Evolutionary conservation across 2,888 invertebrate species (phyloP), one percentile per base, ranked within the genome.

Genomic region (Imbricaverruca yamaguchii): DNA sequence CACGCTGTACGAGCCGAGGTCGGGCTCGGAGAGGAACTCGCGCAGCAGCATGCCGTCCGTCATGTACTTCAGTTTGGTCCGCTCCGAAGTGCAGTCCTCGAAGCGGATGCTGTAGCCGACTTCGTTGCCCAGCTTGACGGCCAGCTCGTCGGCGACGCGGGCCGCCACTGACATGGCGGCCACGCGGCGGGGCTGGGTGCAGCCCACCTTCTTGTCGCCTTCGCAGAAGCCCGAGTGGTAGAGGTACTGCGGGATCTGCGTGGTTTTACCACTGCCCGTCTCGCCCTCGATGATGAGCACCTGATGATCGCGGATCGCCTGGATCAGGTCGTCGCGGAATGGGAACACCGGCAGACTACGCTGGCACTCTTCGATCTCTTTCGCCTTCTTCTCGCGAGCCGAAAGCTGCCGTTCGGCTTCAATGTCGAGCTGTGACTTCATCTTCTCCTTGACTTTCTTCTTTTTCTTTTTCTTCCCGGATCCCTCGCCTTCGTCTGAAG

Each of bases 101-200:
- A 99, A 99, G 85, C 99, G 91, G 85, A 99, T 99, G 84, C 90
- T 90, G 87, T 92, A 92, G 21, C 92, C 92, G 80, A 91, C 91
- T 89, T 90, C 87, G 87, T 85, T 88, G 87, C 61, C 99, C 56
- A 99, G 89, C 89, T 98, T 99, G 0, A 95, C 94, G 84, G 92
- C 92, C 95, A 98, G 96, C 90, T 99, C 99, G 87, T 98, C 95
- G 6, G 98, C 95, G 0, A 99, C 99, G 87, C 99, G 91, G 8
- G 98, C 94, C 39, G 99, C 96, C 53, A 99, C 99, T n/a, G 97
- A 97, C 99, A 99, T 99, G 6, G 99, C 98, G 53, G 99, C 99
- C 3, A 99, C 99, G 87, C 99, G 90, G 84, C 98, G 90, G 0
- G 99, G 98, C 87, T 98, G 97, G 0, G 98, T 99, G 86, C 98